These are phyloP conservation scores for Piscicola geometra DNA, from an alignment of 2,888 invertebrate genomes.

Conservation along the genomic window DNA sequence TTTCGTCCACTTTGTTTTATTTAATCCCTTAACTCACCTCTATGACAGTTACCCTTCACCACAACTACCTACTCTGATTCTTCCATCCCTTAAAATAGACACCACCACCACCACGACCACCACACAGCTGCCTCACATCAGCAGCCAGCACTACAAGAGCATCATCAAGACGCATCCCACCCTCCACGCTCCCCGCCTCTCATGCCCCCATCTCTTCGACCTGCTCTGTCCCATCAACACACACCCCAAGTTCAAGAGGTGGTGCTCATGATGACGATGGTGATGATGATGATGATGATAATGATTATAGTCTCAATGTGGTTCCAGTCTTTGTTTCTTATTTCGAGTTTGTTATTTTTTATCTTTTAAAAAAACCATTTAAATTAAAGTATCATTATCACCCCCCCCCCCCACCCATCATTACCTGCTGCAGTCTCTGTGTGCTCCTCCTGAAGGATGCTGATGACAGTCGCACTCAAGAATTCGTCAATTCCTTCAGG, in stretches of 20 bases:
- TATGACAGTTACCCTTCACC: too few species aligned
- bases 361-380: too few species aligned
- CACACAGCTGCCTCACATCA: constrained; percentile 11
- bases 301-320: too few species aligned
- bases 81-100: too few species aligned
- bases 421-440: not conserved
- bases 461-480: not conserved
- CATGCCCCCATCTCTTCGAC: constrained; percentile 26
- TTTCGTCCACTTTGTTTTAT: not conserved
- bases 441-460: not conserved
- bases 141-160: constrained; percentile 9
- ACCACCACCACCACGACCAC: not conserved
- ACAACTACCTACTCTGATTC: too few species aligned
- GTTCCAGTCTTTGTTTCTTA: too few species aligned
- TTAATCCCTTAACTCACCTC: not conserved
- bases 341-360: too few species aligned
- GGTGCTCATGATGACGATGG: too few species aligned
- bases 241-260: constrained; percentile 26
- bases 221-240: constrained; percentile 26
- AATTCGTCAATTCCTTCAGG: not conserved
- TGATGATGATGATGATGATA: not conserved
- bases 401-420: too few species aligned
- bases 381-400: too few species aligned
- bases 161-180: constrained; percentile 17
- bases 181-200: constrained; percentile 28